Evolutionary conservation across 2,888 invertebrate genomes (phyloP).

Genomic region (Bombyx huttoni): DNA sequence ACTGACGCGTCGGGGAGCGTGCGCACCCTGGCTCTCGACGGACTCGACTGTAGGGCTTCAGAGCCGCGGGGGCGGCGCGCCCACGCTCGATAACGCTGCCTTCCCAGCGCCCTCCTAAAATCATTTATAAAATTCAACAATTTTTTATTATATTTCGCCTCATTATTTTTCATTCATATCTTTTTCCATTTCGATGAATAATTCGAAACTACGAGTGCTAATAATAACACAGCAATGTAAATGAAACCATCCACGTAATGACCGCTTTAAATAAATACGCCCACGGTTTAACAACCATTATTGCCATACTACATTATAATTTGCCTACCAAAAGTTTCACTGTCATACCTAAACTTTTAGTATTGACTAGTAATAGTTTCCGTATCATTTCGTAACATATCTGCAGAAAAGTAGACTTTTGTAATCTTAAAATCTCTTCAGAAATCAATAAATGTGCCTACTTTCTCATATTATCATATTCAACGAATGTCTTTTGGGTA

Average conservation of each 20-base stretch:
- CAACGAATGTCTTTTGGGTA: no score
- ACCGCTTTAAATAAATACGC: not conserved
- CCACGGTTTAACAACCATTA: not conserved
- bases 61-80: slow-evolving; percentile 60
- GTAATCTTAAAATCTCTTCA: no score
- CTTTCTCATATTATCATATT: no score
- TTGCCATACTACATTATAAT: not conserved
- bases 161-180: not conserved
- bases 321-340: not conserved
- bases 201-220: not conserved
- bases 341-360: not conserved
- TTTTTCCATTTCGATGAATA: not conserved
- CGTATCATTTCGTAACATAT: slow-evolving; percentile 11
- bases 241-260: not conserved
- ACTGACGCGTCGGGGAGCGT: slow-evolving; percentile 23
- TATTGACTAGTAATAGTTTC: not conserved
- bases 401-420: slow-evolving; percentile 6
- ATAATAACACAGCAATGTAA: not conserved
- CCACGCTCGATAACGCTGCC: slow-evolving; percentile 68
- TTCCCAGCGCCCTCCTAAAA: slow-evolving; percentile 63
- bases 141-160: slow-evolving; percentile 18
- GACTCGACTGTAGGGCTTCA: slow-evolving; percentile 61
- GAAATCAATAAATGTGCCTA: no score
- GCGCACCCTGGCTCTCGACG: slow-evolving; percentile 43
- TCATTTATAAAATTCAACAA: slow-evolving; percentile 44